Base-by-base conservation (phyloP, 2,888 invertebrate genomes). In the Drosophila parthenogenetica region DNA sequence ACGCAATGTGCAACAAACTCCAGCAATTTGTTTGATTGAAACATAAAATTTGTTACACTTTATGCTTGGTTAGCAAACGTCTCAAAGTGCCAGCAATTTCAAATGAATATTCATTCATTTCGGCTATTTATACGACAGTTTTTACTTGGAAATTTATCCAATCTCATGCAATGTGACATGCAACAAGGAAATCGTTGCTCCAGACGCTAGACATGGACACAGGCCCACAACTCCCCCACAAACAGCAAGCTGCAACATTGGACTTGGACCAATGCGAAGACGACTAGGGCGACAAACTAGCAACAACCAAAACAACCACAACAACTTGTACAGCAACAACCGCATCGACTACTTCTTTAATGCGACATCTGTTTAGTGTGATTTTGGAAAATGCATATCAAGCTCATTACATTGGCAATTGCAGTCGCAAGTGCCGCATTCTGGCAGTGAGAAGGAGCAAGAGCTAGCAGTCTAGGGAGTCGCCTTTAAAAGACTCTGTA, bases 331-430 rank as follows among this genome's bases (percentile, higher is more conserved):
- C 65, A 32, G 42, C 59, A 45, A 50, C 60, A 35, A 48, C 58
- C 14, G 42, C 69, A 67, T 55, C 46, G 64, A 45, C 53, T 69
- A 65, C 71, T 70, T 66, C 62, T 62, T 65, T 69, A 50, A 68
- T 73, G 71, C 68, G 80, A 83, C 82, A 83, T 81, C 79, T 83
- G 82, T 78, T 81, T 79, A 64, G 80, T 69, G 69, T 54, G 81
- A 77, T 83, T 77, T 81, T 53, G 71, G 76, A 84, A 84, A 79
- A 74, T 82, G 83, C 87, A 81, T 87, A 85, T 85, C 87, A 77
- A 75, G 79, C 85, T 82, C 82, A 87, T 85, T 84, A 81, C 87
- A 84, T 81, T 84, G 87, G 60, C 81, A 86, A 85, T 84, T 81
- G 81, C 82, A 70, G 79, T 67, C 81, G 49, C 66, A 40, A 40